Evolutionary conservation across 1,140 invertebrate genomes (phyloP).

Genomic region (Pseudomyrmex cubaensis): DNA sequence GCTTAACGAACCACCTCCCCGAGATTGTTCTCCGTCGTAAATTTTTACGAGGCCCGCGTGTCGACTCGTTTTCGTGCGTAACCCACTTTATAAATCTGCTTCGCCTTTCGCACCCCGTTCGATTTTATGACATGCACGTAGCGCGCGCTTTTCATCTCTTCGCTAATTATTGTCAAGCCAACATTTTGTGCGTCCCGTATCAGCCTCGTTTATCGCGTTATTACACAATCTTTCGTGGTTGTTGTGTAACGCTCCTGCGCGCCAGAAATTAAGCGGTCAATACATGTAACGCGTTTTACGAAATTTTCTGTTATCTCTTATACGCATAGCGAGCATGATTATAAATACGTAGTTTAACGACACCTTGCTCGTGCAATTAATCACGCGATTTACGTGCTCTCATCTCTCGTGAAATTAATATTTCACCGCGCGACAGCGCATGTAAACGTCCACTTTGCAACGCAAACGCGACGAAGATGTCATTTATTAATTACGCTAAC

Average conservation of each 20-base stretch:
- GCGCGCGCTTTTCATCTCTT: constrained; percentile 31
- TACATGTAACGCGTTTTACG: background rate
- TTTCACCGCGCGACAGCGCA: constrained; percentile 23
- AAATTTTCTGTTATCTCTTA: background rate
- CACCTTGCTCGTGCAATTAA: background rate
- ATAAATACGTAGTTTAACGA: background rate
- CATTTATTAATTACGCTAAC: constrained; percentile 53
- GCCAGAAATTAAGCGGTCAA: background rate
- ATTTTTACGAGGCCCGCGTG: constrained; percentile 5
- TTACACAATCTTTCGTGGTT: background rate
- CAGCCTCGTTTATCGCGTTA: background rate
- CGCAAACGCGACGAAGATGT: constrained; percentile 35
- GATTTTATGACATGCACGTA: constrained; percentile 21
- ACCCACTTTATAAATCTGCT: constrained; percentile 53
- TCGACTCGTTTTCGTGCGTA: constrained; percentile 44
- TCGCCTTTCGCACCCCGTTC: constrained; percentile 33
- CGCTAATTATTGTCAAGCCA: constrained; percentile 42
- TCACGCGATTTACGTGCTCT: constrained; percentile 19
- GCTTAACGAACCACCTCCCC: constrained; percentile 36
- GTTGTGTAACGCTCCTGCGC: background rate
- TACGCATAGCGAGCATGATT: too few species aligned
- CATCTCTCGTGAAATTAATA: constrained; percentile 49
- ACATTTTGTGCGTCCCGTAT: background rate
- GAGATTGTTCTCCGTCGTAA: constrained; percentile 45
- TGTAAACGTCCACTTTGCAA: constrained; percentile 45